Base-by-base conservation (phyloP, 2,113 vertebrate species). In the Promerops cafer region DNA sequence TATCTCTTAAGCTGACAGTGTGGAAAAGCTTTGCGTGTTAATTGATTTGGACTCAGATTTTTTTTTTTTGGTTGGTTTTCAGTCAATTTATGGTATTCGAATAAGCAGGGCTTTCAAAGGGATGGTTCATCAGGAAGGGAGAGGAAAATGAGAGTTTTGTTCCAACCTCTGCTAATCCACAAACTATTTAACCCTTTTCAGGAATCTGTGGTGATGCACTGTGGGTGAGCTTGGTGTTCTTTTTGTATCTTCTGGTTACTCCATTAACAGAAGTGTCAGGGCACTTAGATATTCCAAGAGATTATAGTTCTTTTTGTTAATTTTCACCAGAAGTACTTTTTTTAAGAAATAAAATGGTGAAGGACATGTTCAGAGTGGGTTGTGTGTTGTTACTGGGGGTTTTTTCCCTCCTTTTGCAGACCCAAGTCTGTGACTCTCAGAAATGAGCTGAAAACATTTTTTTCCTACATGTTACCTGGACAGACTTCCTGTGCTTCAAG, bases 131-230 rank as follows among this genome's bases (percentile, higher is more conserved):
- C 68, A 65, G 37, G 20, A 80, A 80, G 56, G 40, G 64, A 75
- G 52, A 92, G 60, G 39, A 81, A 21, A 54, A 80, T 70, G 59
- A 89, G 63, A 66, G 53, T 66, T 95, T 89, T 84, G 35, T 74
- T 90, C 50, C 39, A 91, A 28, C 47, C 61, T 84, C 60, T 87
- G 21, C n/a, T 66, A 83, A 89, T 77, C 63, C 26, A n/a, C 78
- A 76, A 94, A 82, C 65, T 83, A 9, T 89, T 96, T 96, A 92
- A 94, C 82, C 42, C 40, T 96, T 91, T 83, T 78, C 42, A 71
- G 80, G 71, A 49, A 33, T 81, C 31, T 64, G 3, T 54, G 39
- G 66, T 47, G 30, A 11, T 76, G 28, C 5, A 10, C 17, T 70
- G 5, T 77, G 54, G 22, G 15, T 82, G 68, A 92, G 11, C 30